These are phyloP conservation scores for Cyprinodon brontotheroides DNA, from an alignment of 2,113 vertebrate species.

Conservation along the genomic window DNA sequence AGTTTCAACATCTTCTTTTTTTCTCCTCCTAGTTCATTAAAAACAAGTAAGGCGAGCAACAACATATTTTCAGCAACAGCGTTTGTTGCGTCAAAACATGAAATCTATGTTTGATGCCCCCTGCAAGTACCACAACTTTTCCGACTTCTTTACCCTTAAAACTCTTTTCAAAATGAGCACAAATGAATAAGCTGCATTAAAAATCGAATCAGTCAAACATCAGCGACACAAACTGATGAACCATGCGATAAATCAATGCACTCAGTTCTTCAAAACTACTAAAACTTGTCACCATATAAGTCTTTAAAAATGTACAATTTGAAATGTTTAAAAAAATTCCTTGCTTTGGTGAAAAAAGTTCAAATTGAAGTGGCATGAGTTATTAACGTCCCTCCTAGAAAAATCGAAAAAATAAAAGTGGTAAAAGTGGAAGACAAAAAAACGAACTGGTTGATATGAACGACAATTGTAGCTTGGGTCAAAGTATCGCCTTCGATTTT, in stretches of 20 bases:
- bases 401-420: neutral
- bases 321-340: constrained; percentile 29
- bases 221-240: constrained; percentile 14
- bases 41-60: constrained; percentile 9
- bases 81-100: neutral
- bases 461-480: constrained; percentile 25
- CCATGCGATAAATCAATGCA: neutral
- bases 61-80: constrained; percentile 18
- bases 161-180: constrained; percentile 12
- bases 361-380: constrained; percentile 41
- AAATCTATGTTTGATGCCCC: neutral
- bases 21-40: constrained; percentile 5
- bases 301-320: constrained; percentile 28
- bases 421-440: constrained; percentile 2
- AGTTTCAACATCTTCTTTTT: constrained; percentile 12
- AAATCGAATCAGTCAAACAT: constrained; percentile 8
- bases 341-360: constrained; percentile 59
- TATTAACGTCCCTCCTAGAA: constrained; percentile 12
- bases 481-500: constrained; percentile 18
- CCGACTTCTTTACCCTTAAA: constrained; percentile 11
- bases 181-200: neutral
- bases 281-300: constrained; percentile 32
- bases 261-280: constrained; percentile 24
- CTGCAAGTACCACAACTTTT: fast-evolving
- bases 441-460: constrained; percentile 53